Evolutionary conservation across 2,797 vertebrate species (phyloP), one percentile per base, ranked within the genome.

Genomic region (Centroberyx gerrardi): DNA sequence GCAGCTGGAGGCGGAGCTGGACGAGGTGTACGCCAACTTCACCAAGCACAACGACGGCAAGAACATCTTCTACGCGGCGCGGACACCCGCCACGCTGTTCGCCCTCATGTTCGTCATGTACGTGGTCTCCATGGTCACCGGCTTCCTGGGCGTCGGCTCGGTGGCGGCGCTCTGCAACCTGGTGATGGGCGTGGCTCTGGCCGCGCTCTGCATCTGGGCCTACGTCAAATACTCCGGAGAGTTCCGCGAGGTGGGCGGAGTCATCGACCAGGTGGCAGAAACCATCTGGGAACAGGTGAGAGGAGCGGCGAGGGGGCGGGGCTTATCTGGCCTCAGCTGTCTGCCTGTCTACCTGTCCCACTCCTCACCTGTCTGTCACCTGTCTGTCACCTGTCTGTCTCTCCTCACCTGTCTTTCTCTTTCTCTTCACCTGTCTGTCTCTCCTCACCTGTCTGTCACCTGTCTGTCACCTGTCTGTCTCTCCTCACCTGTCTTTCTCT

Each of bases 181-280:
- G 7, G 89, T 97, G 90, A 96, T 99, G 96, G 97, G 97, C 82
- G 93, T 95, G 76, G 94, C 98, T 42, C 95, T 99, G 78, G 88
- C 96, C 60, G 94, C 97, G 0, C 96, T 99, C 88, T 98, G 97
- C 93, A 86, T 95, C 81, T 99, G 98, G 98, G 96, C 97, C 0
- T 99, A 99, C 7, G 96, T 95, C 80, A 97, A 97, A 82, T 99
- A 99, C 96, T 99, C 98, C 10, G 98, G 98, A 78, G 96, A 99
- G 94, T 97, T 97, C 92, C 94, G 98, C 75, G 97, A 99, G 88
- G 93, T 99, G 66, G 98, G 97, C 61, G 95, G 96, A 84, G 82
- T 95, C 94, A 99, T 99, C 74, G 98, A 99, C 94, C 95, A 96
- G 87, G 94, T 97, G 68, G 97, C 98, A 8, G 97, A 98, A 89